phyloP scores from a whole-genome alignment of 1,140 invertebrate species.

The Trichonephila inaurata region DNA sequence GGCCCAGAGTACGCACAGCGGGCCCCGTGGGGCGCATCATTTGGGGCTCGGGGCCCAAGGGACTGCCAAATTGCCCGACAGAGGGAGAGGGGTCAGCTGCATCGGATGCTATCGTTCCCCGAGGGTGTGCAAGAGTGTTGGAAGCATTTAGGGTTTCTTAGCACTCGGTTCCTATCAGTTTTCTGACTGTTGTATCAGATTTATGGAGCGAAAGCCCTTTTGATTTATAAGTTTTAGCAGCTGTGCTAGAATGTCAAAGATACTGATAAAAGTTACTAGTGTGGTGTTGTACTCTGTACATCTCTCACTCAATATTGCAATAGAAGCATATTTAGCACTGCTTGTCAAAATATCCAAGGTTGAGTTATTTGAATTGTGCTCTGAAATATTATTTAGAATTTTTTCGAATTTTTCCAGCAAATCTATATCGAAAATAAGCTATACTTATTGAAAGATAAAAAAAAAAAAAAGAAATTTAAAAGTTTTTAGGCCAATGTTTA shows the following conservation, averaged over 20 bases:
- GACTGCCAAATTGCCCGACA: slow-evolving; percentile 36
- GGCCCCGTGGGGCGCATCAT: slow-evolving; percentile 63
- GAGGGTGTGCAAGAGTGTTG: slow-evolving; percentile 6
- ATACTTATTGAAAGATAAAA: no score
- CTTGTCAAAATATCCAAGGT: no score
- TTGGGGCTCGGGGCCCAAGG: slow-evolving; percentile 48
- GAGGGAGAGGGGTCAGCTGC: slow-evolving; percentile 55
- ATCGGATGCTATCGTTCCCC: slow-evolving; percentile 36
- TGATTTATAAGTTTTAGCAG: slow-evolving; percentile 33
- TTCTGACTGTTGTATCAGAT: slow-evolving; percentile 48
- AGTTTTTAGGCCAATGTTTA: no score
- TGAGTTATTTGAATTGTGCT: no score
- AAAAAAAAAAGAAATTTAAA: no score
- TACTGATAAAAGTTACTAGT: not conserved
- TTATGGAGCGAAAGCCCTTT: slow-evolving; percentile 13
- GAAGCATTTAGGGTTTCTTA: slow-evolving; percentile 49
- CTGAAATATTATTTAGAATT: no score
- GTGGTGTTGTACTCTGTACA: not conserved
- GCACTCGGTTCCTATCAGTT: slow-evolving; percentile 44
- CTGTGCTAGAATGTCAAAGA: not conserved
- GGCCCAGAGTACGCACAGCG: slow-evolving; percentile 17
- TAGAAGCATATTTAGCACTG: no score
- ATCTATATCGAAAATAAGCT: no score
- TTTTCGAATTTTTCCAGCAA: no score
- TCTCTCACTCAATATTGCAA: no score